Evolutionary conservation across 2,888 invertebrate genomes (phyloP).

Genomic region (Meteorus cinctellus): DNA sequence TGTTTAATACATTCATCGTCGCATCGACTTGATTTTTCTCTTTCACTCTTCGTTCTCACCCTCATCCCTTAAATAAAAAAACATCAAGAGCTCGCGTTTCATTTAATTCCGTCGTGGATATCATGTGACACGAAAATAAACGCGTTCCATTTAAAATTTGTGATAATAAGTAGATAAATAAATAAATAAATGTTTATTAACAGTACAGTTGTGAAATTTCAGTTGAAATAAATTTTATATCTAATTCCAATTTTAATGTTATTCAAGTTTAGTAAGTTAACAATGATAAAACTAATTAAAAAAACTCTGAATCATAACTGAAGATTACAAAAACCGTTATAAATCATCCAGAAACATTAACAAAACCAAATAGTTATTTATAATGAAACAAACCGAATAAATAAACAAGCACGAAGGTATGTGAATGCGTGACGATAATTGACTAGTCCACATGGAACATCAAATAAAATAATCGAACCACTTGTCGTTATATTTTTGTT

Average conservation of each 20-base stretch:
- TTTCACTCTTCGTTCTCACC: not conserved
- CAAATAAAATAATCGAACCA: not conserved
- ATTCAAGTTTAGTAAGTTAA: too few species aligned
- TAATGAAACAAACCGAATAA: too few species aligned
- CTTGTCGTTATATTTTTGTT: not conserved
- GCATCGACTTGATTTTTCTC: constrained; percentile 51
- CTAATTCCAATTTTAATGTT: too few species aligned
- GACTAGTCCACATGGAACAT: not conserved
- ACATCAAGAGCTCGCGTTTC: constrained; percentile 12
- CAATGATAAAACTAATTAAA: too few species aligned
- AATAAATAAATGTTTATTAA: not conserved
- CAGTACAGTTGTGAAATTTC: too few species aligned
- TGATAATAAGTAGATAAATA: not conserved
- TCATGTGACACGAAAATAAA: constrained; percentile 23
- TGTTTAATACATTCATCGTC: constrained; percentile 60
- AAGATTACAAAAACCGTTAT: too few species aligned
- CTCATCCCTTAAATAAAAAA: not conserved
- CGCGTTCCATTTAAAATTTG: too few species aligned
- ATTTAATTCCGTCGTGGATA: constrained; percentile 37
- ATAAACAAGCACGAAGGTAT: too few species aligned
- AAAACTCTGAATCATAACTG: too few species aligned
- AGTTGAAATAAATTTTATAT: too few species aligned
- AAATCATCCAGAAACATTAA: too few species aligned
- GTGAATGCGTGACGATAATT: not conserved
- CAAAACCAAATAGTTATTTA: too few species aligned